Conservation (phyloP, 2,113 vertebrate genomes). For the Coptodon bakossiorum region DNA sequence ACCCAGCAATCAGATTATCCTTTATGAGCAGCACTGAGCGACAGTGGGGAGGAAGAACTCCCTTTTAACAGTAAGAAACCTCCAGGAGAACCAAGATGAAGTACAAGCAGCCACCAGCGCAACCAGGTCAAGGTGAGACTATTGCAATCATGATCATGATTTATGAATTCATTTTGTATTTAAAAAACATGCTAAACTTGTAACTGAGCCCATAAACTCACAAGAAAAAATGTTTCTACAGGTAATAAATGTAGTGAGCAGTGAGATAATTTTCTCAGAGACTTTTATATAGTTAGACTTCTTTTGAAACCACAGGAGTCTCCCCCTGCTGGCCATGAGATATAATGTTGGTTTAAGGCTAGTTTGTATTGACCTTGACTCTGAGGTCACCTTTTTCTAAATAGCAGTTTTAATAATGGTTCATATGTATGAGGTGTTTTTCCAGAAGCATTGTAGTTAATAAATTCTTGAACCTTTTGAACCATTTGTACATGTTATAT, state of each 20-base stretch:
- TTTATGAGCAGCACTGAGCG: background rate
- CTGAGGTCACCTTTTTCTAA: background rate
- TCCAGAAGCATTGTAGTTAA: background rate
- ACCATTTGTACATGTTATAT: background rate
- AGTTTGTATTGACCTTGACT: background rate
- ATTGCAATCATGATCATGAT: background rate
- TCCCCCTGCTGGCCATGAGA: background rate
- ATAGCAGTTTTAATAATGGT: background rate
- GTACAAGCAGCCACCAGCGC: too few species aligned
- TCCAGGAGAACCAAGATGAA: background rate
- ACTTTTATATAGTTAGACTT: background rate
- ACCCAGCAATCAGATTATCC: background rate
- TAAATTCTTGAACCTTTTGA: background rate
- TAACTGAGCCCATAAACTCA: background rate
- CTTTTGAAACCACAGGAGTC: background rate
- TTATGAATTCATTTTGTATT: background rate
- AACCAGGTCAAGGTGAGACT: background rate
- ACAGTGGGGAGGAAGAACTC: background rate
- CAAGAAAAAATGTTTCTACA: background rate
- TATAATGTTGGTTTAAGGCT: background rate
- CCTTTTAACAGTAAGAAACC: background rate
- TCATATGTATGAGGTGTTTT: background rate
- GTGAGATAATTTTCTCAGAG: background rate
- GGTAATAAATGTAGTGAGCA: background rate
- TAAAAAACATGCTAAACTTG: background rate